Conservation (phyloP, 2,797 vertebrate genomes). For the Pristis pectinata region DNA sequence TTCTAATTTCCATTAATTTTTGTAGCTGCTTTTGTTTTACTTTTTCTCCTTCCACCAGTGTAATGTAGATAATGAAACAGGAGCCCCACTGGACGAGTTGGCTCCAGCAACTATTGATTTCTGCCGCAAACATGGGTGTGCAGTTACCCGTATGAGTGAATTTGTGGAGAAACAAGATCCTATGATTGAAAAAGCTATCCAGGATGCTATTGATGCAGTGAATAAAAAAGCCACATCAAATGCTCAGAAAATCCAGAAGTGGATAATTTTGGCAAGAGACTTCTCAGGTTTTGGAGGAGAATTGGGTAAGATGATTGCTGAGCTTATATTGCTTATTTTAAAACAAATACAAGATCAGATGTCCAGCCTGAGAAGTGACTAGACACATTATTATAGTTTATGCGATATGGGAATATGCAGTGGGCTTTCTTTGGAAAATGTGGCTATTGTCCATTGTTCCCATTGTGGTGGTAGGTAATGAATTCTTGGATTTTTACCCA, state of each 20-base stretch:
- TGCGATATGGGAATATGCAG: background rate
- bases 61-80: conserved; percentile 53
- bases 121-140: conserved; percentile 49
- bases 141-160: conserved; percentile 56
- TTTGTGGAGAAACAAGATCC: conserved; percentile 57
- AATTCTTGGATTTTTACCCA: background rate
- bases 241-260: conserved; percentile 60
- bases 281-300: conserved; percentile 54
- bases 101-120: conserved; percentile 52
- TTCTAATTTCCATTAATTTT: background rate
- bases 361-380: background rate
- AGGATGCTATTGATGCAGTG: conserved; percentile 57
- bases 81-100: conserved; percentile 60
- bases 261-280: conserved; percentile 48
- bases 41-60: conserved; percentile 50
- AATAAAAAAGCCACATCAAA: conserved; percentile 59
- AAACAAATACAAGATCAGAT: background rate
- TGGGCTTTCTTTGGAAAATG: background rate
- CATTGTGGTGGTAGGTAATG: background rate
- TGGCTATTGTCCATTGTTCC: background rate
- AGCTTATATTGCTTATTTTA: background rate
- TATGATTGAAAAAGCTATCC: conserved; percentile 58
- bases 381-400: no score
- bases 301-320: conserved; percentile 54
- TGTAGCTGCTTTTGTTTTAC: background rate